Evolutionary conservation across 2,113 vertebrate species (phyloP), one percentile per base, ranked within the genome.

Genomic region (Blennius ocellaris): DNA sequence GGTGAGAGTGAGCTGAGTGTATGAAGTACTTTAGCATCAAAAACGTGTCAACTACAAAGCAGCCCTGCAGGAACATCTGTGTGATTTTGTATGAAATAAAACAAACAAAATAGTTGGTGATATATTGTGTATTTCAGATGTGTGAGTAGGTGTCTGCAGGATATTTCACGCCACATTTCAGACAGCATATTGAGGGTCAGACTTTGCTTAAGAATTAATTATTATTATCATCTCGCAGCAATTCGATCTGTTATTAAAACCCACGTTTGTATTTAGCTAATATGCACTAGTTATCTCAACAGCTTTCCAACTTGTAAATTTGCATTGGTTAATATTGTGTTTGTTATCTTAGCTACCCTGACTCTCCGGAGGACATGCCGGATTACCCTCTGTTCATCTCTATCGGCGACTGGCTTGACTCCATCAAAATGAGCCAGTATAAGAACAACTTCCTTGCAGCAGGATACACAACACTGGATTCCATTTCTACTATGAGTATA

Each of bases 401-500:
- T 76, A 96, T 99, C 6, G 95, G 95, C 63, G 97, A 99, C 91
- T 99, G 98, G 97, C 93, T 99, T 61, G 98, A 99, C 90, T 98
- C 97, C 73, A 98, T 99, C 92, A 99, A 99, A 92, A 99, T 99
- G 98, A 97, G 95, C 89, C 98, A 99, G 84, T 99, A 99, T 89
- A 98, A 97, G 89, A 98, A 93, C 91, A 98, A 97, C 90, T 99
- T 99, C 92, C 95, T 99, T 86, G 96, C 96, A 78, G 95, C 96
- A 65, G 98, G 98, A 80, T 98, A 97, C 94, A 99, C 97, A 17
- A 98, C 96, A 41, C 93, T 99, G 95, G 97, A 99, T 90, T 94
- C 96, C 80, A 95, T 99, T 94, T 96, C 97, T 80, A 96, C 96
- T 93, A 99, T 99, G 97, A 97, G 81, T 86, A 96, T 96, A 84